phyloP scores from a whole-genome alignment of 1,140 invertebrate genomes.

The Diuraphis noxia region DNA sequence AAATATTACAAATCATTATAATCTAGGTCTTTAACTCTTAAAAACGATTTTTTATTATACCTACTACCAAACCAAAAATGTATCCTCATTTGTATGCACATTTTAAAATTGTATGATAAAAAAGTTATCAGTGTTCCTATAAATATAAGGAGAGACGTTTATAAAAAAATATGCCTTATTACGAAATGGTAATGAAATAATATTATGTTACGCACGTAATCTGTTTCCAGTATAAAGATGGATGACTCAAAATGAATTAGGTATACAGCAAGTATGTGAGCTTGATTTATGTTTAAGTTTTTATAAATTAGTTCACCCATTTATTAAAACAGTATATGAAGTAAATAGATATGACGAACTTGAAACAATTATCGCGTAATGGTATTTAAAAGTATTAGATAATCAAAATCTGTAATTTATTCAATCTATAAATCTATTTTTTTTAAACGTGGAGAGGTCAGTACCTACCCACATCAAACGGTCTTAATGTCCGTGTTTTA shows the following conservation, averaged over 20 bases:
- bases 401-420: background rate
- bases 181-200: slow-evolving; percentile 1
- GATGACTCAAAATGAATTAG: background rate
- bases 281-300: background rate
- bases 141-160: background rate
- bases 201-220: slow-evolving; percentile 29
- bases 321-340: background rate
- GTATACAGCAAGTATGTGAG: background rate
- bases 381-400: slow-evolving; percentile 2
- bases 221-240: background rate
- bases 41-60: background rate
- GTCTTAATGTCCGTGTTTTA: background rate
- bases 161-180: background rate
- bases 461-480: background rate
- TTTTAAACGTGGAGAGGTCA: background rate
- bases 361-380: background rate
- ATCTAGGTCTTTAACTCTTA: background rate
- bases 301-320: background rate
- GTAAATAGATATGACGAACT: background rate
- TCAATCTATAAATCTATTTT: background rate
- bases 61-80: background rate
- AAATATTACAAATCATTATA: slow-evolving; percentile 11
- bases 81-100: background rate
- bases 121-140: background rate
- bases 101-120: background rate